Conservation (phyloP, 1,140 invertebrate genomes). For the Amphibalanus amphitrite region DNA sequence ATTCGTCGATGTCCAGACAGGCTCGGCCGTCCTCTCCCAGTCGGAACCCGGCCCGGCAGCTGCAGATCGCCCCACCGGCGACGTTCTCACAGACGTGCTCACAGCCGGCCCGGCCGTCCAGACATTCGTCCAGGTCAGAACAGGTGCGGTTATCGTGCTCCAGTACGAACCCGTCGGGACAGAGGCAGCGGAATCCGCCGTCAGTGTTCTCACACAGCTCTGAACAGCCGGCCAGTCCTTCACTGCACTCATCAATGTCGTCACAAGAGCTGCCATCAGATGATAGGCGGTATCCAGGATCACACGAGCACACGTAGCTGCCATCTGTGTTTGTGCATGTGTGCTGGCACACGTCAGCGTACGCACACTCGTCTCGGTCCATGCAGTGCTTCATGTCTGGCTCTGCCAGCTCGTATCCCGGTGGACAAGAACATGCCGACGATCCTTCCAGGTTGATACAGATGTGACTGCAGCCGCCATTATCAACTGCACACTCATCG, state of each 20-base stretch:
- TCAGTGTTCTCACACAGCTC: conserved; percentile 32
- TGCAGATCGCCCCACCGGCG: conserved; percentile 15
- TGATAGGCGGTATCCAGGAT: conserved; percentile 11
- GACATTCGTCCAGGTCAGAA: conserved; percentile 22
- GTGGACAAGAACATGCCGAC: conserved; percentile 26
- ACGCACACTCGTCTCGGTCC: conserved; percentile 19
- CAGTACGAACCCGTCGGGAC: conserved; percentile 25
- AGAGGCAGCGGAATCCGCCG: conserved; percentile 23
- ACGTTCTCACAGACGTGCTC: conserved; percentile 23
- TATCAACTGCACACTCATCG: conserved; percentile 37
- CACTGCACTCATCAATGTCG: conserved; percentile 24
- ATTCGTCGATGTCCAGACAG: conserved; percentile 49
- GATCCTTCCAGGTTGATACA: conserved; percentile 34
- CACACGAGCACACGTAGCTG: conserved; percentile 40
- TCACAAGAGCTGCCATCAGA: conserved; percentile 12
- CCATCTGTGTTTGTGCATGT: conserved; percentile 26
- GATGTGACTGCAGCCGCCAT: conserved; percentile 37
- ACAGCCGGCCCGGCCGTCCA: conserved; percentile 24
- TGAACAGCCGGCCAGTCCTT: conserved; percentile 28
- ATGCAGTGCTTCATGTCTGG: conserved; percentile 13
- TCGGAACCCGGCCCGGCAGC: conserved; percentile 16
- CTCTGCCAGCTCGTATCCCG: conserved; percentile 22
- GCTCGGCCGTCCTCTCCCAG: conserved; percentile 31
- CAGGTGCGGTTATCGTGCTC: conserved; percentile 27
- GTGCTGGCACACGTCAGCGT: conserved; percentile 24